A percentile compares a stretch with the other conserved stretches of the same genome.
Evolutionary conservation across 2,888 invertebrate genomes (phyloP).

Genomic region (Oscheius sp.): DNA sequence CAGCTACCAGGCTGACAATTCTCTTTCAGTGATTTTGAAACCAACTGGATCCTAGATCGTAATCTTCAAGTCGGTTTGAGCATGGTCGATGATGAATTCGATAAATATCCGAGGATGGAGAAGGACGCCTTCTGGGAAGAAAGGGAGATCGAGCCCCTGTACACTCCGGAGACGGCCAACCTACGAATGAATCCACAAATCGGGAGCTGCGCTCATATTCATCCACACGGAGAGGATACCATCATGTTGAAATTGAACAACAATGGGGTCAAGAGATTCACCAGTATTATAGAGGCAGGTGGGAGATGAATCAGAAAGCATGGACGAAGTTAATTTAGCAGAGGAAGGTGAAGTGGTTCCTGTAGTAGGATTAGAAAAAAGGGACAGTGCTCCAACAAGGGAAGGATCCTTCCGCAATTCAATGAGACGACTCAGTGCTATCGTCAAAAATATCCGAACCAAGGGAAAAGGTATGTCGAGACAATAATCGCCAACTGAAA

Average conservation of each 20-base stretch:
- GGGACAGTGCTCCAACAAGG: neutral
- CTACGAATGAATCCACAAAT: conserved; percentile 67
- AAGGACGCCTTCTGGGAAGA: conserved; percentile 66
- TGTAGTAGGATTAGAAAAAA: conserved; percentile 16
- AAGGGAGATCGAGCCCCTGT: conserved; percentile 62
- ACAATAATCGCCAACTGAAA: neutral
- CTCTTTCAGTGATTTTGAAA: conserved; percentile 60
- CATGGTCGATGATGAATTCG: conserved; percentile 67
- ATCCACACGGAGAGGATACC: neutral
- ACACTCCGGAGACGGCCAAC: conserved; percentile 66
- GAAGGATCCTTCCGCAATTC: neutral
- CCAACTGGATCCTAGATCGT: conserved; percentile 69
- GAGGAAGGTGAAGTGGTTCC: conserved; percentile 21
- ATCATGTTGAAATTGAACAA: conserved; percentile 4
- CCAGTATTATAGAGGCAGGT: neutral
- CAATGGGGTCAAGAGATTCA: neutral
- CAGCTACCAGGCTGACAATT: neutral
- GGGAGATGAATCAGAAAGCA: neutral
- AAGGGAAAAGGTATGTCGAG: conserved; percentile 4
- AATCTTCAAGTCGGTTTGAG: conserved; percentile 67
- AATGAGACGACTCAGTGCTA: conserved; percentile 9
- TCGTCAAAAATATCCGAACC: conserved; percentile 17
- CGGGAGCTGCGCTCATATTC: conserved; percentile 62
- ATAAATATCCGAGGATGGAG: conserved; percentile 59
- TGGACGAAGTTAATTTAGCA: neutral